Evolutionary conservation across 2,797 vertebrate species (phyloP), one percentile per base, ranked within the genome.

Genomic region (Chaetodon trifasciatus): DNA sequence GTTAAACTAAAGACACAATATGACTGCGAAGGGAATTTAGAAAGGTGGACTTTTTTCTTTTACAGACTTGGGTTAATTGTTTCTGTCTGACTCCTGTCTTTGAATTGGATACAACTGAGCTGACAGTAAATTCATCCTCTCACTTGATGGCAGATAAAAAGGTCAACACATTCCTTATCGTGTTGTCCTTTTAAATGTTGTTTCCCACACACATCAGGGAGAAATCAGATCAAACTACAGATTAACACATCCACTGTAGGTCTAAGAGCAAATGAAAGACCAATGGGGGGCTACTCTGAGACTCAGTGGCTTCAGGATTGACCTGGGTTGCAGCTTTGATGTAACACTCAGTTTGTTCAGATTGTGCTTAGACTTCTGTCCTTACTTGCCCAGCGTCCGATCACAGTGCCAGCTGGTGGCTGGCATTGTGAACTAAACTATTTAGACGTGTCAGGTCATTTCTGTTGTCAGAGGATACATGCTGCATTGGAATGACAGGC

Each of bases 401-500:
- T 61, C 15, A 49, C 47, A 63, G 40, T 11, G 19, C 23, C 58
- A 0, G 5, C 40, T 12, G 4, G 28, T 53, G 50, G 28, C 19
- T 11, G 63, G n/a, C 4, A 21, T 3, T n/a, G 12, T 8, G 7
- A 16, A 72, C 9, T 35, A n/a, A 62, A 62, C 32, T 47, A 42
- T n/a, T n/a, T 10, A 19, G 1, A 40, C 4, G 2, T 12, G n/a
- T 62, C 44, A n/a, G 50, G 42, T 21, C n/a, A 28, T 47, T 60
- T 46, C 39, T 19, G 39, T 28, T 4, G 37, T 76, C 24, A 24
- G 42, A 6, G 49, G 15, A 64, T 35, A 15, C 13, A 44, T 37
- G n/a, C 32, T 61, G 46, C 11, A 23, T 57, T 55, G 5, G 64
- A 65, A 61, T 21, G 23, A 63, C 62, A 69, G 69, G 62, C 35